Evolutionary conservation across 2,888 invertebrate genomes (phyloP).

Genomic region (Trichogramma dendrolimi): DNA sequence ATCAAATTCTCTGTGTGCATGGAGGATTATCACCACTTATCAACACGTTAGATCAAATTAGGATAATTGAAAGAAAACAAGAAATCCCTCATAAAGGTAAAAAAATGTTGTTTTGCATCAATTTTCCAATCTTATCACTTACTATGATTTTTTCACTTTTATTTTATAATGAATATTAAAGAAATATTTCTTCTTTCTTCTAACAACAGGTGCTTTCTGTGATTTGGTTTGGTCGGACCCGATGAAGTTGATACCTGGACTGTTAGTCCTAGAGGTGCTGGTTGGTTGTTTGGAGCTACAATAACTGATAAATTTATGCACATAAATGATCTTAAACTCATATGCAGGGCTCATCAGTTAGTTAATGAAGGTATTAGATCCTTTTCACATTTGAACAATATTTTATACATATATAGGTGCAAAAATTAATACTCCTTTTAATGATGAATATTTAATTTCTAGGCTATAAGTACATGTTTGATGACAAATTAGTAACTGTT

Average conservation of each 20-base stretch:
- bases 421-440: neutral
- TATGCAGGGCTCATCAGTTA: slow-evolving; percentile 97
- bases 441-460: slow-evolving; percentile 32
- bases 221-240: slow-evolving; percentile 99
- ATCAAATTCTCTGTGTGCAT: slow-evolving; percentile 93
- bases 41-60: slow-evolving; percentile 92
- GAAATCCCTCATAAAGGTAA: slow-evolving; percentile 94
- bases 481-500: slow-evolving; percentile 92
- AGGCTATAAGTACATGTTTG: slow-evolving; percentile 98
- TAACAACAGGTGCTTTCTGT: slow-evolving; percentile 75
- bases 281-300: slow-evolving; percentile 93
- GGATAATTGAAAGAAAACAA: slow-evolving; percentile 90
- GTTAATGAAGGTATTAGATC: slow-evolving; percentile 85
- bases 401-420: neutral
- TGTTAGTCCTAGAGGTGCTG: slow-evolving; percentile 92
- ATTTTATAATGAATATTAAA: neutral
- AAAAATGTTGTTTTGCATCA: slow-evolving; percentile 4
- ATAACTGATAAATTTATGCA: slow-evolving; percentile 93
- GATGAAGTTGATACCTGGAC: slow-evolving; percentile 94
- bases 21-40: slow-evolving; percentile 97
- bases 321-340: slow-evolving; percentile 85
- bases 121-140: neutral
- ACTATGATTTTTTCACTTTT: slow-evolving; percentile 1
- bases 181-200: neutral
- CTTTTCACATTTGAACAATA: slow-evolving; percentile 1